These are phyloP conservation scores for Agonopterix subpropinquella DNA, from an alignment of 2,888 invertebrate species.

Conservation along the genomic window DNA sequence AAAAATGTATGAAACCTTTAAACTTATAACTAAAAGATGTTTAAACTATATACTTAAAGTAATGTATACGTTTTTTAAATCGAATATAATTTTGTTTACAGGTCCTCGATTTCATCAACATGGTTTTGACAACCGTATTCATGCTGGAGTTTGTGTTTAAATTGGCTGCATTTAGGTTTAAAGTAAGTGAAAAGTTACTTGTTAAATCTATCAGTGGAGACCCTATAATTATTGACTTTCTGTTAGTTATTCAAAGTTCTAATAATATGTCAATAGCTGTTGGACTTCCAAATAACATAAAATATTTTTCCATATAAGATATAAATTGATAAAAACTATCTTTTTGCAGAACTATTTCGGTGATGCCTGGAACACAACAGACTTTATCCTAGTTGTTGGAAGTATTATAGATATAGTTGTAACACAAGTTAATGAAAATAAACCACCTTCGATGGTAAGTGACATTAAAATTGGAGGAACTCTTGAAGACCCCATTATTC, in stretches of 20 bases:
- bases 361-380: constrained; percentile 98
- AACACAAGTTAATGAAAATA: constrained; percentile 90
- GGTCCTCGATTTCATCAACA: constrained; percentile 93
- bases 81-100: constrained; percentile 21
- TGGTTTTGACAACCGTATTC: constrained; percentile 97
- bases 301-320: too few relatives aligned
- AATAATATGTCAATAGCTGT: too few relatives aligned
- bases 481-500: too few relatives aligned
- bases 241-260: too few relatives aligned
- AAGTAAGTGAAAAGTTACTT: constrained; percentile 73
- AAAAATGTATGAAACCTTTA: too few relatives aligned
- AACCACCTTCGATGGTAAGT: constrained; percentile 12
- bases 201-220: too few relatives aligned
- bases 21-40: neutral
- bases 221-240: too few relatives aligned
- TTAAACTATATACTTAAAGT: too few relatives aligned
- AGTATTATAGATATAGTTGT: constrained; percentile 98
- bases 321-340: neutral
- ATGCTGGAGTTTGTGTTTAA: constrained; percentile 99
- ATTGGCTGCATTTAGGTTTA: constrained; percentile 96
- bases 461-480: too few relatives aligned
- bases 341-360: constrained; percentile 93
- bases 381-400: constrained; percentile 96
- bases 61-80: constrained; percentile 2
- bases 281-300: too few relatives aligned